These are phyloP conservation scores for Onthophagus taurus DNA, from an alignment of 1,140 invertebrate genomes.

Conservation along the genomic window DNA sequence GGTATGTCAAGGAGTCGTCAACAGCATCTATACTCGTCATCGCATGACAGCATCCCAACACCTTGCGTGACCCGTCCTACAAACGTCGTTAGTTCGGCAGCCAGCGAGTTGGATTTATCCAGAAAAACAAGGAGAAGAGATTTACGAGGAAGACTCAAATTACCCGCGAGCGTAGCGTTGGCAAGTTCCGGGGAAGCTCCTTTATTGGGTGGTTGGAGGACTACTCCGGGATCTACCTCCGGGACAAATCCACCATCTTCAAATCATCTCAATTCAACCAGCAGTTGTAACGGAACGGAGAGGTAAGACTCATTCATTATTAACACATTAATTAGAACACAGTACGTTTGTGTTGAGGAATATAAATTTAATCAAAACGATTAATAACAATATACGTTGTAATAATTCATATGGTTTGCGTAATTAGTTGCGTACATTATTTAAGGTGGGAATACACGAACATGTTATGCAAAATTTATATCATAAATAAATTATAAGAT, in stretches of 20 bases:
- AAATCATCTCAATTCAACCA: slow-evolving; percentile 51
- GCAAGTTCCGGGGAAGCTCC: slow-evolving; percentile 49
- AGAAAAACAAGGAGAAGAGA: slow-evolving; percentile 55
- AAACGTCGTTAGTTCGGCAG: slow-evolving; percentile 48
- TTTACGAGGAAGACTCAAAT: slow-evolving; percentile 55
- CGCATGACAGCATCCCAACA: slow-evolving; percentile 63
- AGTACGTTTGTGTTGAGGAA: too few species aligned
- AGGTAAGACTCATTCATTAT: too few species aligned
- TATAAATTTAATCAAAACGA: too few species aligned
- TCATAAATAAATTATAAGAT: too few species aligned
- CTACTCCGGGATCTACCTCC: slow-evolving; percentile 49
- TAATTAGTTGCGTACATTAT: too few species aligned
- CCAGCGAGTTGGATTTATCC: slow-evolving; percentile 65
- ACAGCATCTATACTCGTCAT: slow-evolving; percentile 55
- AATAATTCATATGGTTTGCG: too few species aligned
- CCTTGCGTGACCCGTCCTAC: slow-evolving; percentile 53
- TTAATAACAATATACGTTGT: too few species aligned
- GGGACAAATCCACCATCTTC: slow-evolving; percentile 49
- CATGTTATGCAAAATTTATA: too few species aligned
- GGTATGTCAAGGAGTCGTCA: slow-evolving; percentile 44
- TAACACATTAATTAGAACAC: too few species aligned
- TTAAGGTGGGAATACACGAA: too few species aligned
- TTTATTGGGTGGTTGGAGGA: slow-evolving; percentile 45
- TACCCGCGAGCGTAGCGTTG: slow-evolving; percentile 42
- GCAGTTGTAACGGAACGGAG: slow-evolving; percentile 57